phyloP scores from a whole-genome alignment of 2,888 invertebrate species.

The Blastobasis adustella region DNA sequence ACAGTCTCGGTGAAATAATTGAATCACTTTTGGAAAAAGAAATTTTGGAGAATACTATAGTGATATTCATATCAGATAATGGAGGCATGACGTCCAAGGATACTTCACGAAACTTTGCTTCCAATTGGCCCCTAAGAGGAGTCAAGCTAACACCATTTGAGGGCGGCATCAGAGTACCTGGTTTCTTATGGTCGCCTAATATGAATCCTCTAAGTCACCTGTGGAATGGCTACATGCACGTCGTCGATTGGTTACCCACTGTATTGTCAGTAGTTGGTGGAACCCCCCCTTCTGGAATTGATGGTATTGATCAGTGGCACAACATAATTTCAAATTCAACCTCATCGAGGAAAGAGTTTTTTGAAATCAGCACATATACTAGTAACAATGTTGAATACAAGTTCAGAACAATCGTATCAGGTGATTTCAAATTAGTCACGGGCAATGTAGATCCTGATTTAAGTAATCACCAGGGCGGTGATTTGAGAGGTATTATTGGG shows the following conservation, averaged over 20 bases:
- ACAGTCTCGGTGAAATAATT: constrained; percentile 86
- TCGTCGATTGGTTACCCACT: constrained; percentile 90
- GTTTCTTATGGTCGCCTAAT: constrained; percentile 78
- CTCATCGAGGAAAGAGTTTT: constrained; percentile 38
- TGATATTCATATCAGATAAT: constrained; percentile 92
- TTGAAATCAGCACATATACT: constrained; percentile 48
- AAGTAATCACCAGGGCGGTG: constrained; percentile 40
- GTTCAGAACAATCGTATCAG: constrained; percentile 37
- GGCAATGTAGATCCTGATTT: constrained; percentile 29
- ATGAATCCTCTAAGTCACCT: constrained; percentile 50
- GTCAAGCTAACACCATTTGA: constrained; percentile 87
- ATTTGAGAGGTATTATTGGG: constrained; percentile 40
- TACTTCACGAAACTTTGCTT: constrained; percentile 80
- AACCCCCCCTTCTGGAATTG: constrained; percentile 33
- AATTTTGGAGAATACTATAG: constrained; percentile 86
- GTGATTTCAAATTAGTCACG: constrained; percentile 47
- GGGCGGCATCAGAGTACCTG: constrained; percentile 85
- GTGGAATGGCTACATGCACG: constrained; percentile 78
- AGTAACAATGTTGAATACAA: constrained; percentile 15
- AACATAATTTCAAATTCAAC: constrained; percentile 34
- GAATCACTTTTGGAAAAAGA: constrained; percentile 77
- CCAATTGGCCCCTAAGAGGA: constrained; percentile 87
- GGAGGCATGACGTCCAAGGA: constrained; percentile 85
- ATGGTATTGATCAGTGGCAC: constrained; percentile 55
- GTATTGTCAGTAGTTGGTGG: constrained; percentile 55